phyloP scores from a whole-genome alignment of 2,797 vertebrate genomes.

The Notolabrus celidotus region DNA sequence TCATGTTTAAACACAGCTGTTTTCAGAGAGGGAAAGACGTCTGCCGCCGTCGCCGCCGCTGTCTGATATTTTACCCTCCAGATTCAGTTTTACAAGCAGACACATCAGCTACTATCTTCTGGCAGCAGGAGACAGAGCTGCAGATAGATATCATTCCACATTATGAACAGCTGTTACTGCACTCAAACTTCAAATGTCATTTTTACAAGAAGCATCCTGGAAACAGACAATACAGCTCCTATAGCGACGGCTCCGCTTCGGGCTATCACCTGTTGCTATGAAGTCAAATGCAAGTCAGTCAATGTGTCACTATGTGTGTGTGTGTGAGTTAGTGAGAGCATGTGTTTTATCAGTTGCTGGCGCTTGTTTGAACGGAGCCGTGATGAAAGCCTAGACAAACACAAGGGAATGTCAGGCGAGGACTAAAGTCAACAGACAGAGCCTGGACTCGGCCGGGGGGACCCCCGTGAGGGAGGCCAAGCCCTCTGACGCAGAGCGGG shows the following conservation, averaged over 20 bases:
- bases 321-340: slow-evolving; percentile 58
- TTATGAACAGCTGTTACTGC: slow-evolving; percentile 51
- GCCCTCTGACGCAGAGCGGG: slow-evolving; percentile 49
- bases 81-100: slow-evolving; percentile 53
- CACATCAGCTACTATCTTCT: slow-evolving; percentile 36
- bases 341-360: slow-evolving; percentile 86
- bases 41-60: too few relatives aligned
- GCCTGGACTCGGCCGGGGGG: slow-evolving; percentile 51
- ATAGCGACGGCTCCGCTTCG: slow-evolving; percentile 27
- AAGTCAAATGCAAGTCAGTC: slow-evolving; percentile 53
- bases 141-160: slow-evolving; percentile 28
- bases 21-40: slow-evolving; percentile 54
- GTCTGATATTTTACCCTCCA: slow-evolving; percentile 51
- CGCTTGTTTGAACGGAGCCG: slow-evolving; percentile 80
- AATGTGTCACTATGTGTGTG: slow-evolving; percentile 20
- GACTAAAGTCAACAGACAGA: slow-evolving; percentile 81
- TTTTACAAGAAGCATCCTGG: slow-evolving; percentile 40
- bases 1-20: slow-evolving; percentile 72
- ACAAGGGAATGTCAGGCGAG: slow-evolving; percentile 81
- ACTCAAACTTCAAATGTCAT: slow-evolving; percentile 26
- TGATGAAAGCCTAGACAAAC: slow-evolving; percentile 85
- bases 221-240: slow-evolving; percentile 55
- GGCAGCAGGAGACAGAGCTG: slow-evolving; percentile 16
- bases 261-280: slow-evolving; percentile 78
- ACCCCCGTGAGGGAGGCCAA: slow-evolving; percentile 66